phyloP scores from a whole-genome alignment of 2,888 invertebrate genomes.

The Pasiphila rectangulata region DNA sequence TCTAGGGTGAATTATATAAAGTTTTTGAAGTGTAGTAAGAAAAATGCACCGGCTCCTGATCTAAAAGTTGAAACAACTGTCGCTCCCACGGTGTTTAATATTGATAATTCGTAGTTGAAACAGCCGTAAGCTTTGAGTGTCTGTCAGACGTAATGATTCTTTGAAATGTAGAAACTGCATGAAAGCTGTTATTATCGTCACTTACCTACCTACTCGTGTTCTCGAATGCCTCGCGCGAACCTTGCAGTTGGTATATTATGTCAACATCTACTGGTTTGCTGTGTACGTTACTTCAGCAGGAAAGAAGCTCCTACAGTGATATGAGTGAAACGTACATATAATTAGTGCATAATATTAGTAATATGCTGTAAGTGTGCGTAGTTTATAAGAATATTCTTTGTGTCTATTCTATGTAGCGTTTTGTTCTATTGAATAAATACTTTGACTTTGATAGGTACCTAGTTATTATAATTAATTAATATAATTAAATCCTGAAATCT shows the following conservation, averaged over 20 bases:
- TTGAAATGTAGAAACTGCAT: constrained; percentile 3
- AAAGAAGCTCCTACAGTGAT: background rate
- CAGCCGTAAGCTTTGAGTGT: constrained; percentile 25
- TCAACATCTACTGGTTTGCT: constrained; percentile 8
- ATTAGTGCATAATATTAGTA: too few relatives aligned
- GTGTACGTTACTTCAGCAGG: background rate
- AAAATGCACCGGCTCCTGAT: constrained; percentile 1
- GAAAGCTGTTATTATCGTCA: constrained; percentile 15
- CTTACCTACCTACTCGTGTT: constrained; percentile 5
- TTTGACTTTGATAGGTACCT: too few relatives aligned
- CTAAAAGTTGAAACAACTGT: constrained; percentile 8
- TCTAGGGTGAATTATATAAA: too few relatives aligned
- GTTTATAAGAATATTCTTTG: too few relatives aligned
- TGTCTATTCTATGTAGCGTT: too few relatives aligned
- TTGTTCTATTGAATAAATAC: too few relatives aligned
- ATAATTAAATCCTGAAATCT: too few relatives aligned
- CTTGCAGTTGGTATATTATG: background rate
- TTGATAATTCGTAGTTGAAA: constrained; percentile 44
- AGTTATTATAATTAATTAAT: too few relatives aligned
- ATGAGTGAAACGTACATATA: too few relatives aligned
- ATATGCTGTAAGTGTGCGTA: too few relatives aligned
- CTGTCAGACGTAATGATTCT: constrained; percentile 18
- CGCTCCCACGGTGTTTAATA: constrained; percentile 41
- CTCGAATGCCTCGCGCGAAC: too few relatives aligned
- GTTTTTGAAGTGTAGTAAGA: background rate